phyloP scores from a whole-genome alignment of 2,888 invertebrate genomes.

The Agrochola circellaris region DNA sequence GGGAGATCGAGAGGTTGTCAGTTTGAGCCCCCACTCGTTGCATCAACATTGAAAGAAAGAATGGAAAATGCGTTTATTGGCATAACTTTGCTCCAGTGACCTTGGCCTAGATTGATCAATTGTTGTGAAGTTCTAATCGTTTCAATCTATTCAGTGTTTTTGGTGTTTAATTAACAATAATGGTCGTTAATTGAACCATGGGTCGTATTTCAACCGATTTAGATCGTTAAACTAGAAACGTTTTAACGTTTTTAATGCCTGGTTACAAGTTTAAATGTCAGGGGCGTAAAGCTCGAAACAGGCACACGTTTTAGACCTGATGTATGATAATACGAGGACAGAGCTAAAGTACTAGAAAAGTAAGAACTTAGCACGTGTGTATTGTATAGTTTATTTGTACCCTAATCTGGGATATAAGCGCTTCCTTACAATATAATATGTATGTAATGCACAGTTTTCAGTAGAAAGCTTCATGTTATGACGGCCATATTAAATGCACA shows the following conservation, averaged over 20 bases:
- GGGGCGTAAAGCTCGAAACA: neutral
- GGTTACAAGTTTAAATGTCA: neutral
- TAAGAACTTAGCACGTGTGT: neutral
- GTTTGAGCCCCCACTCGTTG: neutral
- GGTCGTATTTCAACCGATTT: constrained; percentile 10
- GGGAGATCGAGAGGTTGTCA: neutral
- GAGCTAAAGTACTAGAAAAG: too few species aligned
- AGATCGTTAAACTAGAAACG: neutral
- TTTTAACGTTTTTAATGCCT: neutral
- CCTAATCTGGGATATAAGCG: neutral
- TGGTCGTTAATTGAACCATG: constrained; percentile 14
- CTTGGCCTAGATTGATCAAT: constrained; percentile 1
- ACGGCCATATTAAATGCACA: constrained; percentile 18
- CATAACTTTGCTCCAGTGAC: neutral
- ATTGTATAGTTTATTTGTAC: neutral
- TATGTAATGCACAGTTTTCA: neutral
- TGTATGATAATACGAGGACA: neutral
- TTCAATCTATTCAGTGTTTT: neutral
- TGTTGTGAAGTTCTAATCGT: neutral
- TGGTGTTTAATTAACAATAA: constrained; percentile 15
- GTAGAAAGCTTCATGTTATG: neutral
- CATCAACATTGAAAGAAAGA: neutral
- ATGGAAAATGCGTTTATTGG: too few species aligned
- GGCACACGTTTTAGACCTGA: neutral
- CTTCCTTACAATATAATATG: neutral